Base-by-base conservation (phyloP, 2,888 invertebrate species). In the Tineola bisselliella region DNA sequence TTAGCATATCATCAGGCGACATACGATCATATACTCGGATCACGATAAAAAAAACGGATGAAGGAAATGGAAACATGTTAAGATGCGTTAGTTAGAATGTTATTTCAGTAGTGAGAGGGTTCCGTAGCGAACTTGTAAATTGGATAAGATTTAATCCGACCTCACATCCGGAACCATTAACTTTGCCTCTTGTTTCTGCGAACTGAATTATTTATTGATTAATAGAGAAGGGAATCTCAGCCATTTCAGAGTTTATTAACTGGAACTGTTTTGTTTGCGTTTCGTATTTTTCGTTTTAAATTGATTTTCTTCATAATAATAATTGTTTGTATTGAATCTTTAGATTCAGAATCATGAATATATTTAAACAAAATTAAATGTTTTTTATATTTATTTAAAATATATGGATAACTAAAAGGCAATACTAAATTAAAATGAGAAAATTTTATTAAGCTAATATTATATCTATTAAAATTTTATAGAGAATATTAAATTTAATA, bases 401-500 rank as follows among this genome's bases (percentile, higher is more conserved):
- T n/a, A n/a, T n/a, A n/a, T n/a, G n/a, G n/a, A n/a, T n/a, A n/a
- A n/a, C n/a, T n/a, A n/a, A n/a, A n/a, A n/a, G n/a, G n/a, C 25
- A 6, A 12, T 15, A 17, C 54, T 15, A 54, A n/a, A 13, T 54
- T 54, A 54, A 54, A 48, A 48, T 48, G 12, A 48, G 25, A n/a
- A 54, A n/a, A 25, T 18, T 13, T 10, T 12, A 15, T 10, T 25
- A 15, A 54, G 54, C 25, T 25, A 13, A n/a, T 5, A 15, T 25
- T 54, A n/a, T 13, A 54, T 13, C 25, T 10, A 12, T 18, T 54
- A 54, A 12, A 54, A 15, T 19, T 17, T 54, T 12, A 54, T 19
- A 54, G 19, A 8, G 56, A 52, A 52, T 25, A 52, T 62, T 62
- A 48, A 62, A 62, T 62, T 59, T 52, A 61, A 60, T 59, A 13